Evolutionary conservation across 1,140 invertebrate genomes (phyloP), one percentile per base, ranked within the genome.

Genomic region (Palaemon carinicauda): DNA sequence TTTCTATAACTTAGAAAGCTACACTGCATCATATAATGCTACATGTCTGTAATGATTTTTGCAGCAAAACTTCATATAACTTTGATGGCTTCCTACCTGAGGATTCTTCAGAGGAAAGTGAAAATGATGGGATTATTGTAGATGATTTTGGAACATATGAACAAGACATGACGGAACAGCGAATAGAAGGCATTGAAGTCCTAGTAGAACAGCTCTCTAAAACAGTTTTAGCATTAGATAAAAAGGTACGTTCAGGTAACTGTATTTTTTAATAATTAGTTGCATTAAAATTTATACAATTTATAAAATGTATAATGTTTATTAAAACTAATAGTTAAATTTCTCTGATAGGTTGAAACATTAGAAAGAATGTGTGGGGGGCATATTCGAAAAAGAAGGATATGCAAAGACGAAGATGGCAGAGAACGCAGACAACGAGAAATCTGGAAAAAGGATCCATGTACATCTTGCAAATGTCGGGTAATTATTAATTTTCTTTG

Each of bases 131-230:
- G 10, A 31, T 51, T n/a, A 27, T 3, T 21, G 69, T 17, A 15
- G 27, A 77, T 51, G 77, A 81, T 54, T 27, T 82, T 2, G 79
- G 54, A n/a, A 53, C 50, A 21, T 85, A 89, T 52, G 51, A 74
- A 71, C 69, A 87, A 52, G 89, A 89, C 69, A 79, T 84, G 29
- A 88, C 85, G 10, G 89, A 89, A 60, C 83, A 89, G 24, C 77
- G 89, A 24, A 89, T 89, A 79, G 87, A 89, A 73, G 89, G 89
- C 29, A 77, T 89, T 69, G 89, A 89, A 79, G 85, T 69, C 19
- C 31, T 89, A 21, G 88, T 88, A 21, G 89, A 87, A 56, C 87
- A 88, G 33, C 84, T 89, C 69, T 79, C 83, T 53, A 80, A 79
- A 27, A 87, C 88, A 19, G 65, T 89, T 17, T n/a, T 80, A 50